Conservation (phyloP, 2,888 invertebrate species). For the Dascillus cervinus region DNA sequence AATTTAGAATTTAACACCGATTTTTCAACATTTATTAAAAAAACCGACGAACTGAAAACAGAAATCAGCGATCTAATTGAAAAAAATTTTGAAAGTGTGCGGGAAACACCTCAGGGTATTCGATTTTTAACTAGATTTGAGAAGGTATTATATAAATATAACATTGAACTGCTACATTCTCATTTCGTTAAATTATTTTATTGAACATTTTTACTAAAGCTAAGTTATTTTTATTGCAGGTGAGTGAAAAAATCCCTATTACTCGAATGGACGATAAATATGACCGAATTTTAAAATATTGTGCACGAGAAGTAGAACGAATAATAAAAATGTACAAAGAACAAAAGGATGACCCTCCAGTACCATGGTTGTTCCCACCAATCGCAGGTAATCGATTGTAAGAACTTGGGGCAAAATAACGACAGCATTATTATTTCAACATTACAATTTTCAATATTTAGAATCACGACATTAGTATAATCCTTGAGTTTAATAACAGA, state of each 20-base stretch:
- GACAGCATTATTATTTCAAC: no score
- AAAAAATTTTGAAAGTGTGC: slow-evolving; percentile 76
- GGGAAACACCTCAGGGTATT: slow-evolving; percentile 88
- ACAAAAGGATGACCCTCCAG: slow-evolving; percentile 83
- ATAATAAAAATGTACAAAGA: slow-evolving; percentile 81
- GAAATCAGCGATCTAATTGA: slow-evolving; percentile 74
- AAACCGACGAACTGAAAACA: slow-evolving; percentile 68
- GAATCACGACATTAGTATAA: no score
- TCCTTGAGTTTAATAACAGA: no score
- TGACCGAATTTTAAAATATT: slow-evolving; percentile 69
- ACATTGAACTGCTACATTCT: no score
- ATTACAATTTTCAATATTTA: no score
- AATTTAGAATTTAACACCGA: slow-evolving; percentile 82
- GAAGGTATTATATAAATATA: no score
- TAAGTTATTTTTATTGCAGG: slow-evolving; percentile 40
- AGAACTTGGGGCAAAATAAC: no score
- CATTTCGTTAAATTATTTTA: not conserved
- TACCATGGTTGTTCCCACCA: slow-evolving; percentile 84
- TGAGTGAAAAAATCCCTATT: slow-evolving; percentile 76
- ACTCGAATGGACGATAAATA: slow-evolving; percentile 77
- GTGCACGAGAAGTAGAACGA: slow-evolving; percentile 81
- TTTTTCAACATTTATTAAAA: slow-evolving; percentile 70
- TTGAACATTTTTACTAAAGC: slow-evolving; percentile 1
- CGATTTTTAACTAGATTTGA: slow-evolving; percentile 77
- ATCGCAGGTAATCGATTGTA: slow-evolving; percentile 64